A percentile compares a stretch with the other conserved stretches of the same genome.
phyloP scores from a whole-genome alignment of 2,797 vertebrate genomes.

The Erethizon dorsatum region DNA sequence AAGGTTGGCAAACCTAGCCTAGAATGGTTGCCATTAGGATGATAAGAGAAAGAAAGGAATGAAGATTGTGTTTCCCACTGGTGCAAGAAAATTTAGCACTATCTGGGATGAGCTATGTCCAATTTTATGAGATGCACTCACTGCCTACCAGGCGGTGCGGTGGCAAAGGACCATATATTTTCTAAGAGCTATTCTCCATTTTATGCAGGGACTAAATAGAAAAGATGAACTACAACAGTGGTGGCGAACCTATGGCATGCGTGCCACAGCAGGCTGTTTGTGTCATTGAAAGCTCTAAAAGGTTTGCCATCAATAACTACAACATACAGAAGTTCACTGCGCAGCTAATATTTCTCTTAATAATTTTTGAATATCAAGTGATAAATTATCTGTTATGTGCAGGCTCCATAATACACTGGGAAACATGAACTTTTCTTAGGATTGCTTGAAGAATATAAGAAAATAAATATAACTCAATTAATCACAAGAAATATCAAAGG shows the following conservation, averaged over 20 bases:
- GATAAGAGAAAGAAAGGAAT: neutral
- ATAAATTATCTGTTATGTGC: neutral
- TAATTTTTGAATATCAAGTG: conserved; percentile 21
- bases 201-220: neutral
- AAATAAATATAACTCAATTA: conserved; percentile 52
- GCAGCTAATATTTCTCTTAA: neutral
- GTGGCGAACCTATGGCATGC: neutral
- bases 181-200: neutral
- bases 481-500: conserved; percentile 58
- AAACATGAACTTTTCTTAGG: neutral
- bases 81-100: neutral
- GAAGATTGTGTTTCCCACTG: neutral
- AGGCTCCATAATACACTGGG: neutral
- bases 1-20: neutral
- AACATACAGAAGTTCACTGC: neutral
- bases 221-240: neutral
- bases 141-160: neutral
- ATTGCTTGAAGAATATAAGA: neutral
- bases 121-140: neutral
- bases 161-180: neutral
- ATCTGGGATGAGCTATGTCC: neutral
- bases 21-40: neutral
- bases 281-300: neutral
- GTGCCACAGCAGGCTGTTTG: neutral
- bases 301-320: neutral